Evolutionary conservation across 1,140 invertebrate genomes (phyloP), one percentile per base, ranked within the genome.

Genomic region (Maniola jurtina): DNA sequence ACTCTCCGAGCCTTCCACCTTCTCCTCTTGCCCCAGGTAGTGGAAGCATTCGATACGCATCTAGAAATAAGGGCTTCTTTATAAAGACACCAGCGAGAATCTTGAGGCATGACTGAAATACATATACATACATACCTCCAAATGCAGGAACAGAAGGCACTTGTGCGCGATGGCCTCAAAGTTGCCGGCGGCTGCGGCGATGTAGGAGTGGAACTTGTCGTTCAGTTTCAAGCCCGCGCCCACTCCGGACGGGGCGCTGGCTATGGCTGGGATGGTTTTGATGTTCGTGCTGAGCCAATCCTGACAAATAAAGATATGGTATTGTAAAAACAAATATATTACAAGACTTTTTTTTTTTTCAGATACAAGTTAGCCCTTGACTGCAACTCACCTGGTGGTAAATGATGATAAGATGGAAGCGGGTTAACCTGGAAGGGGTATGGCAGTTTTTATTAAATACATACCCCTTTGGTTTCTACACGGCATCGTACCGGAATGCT

Each of bases 11-110:
- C 67, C 70, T 15, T 57, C 70, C 15, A 69, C 66, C 57, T 68
- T 60, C 57, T 80, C 79, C 66, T 81, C 82, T 58, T 82, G 91
- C 35, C 83, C 95, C 93, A 99, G 91, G 91, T 98, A 98, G 87
- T 97, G 97, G 88, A 99, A 99, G 86, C 97, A 99, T 81, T 98
- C 97, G 36, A 99, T 97, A 66, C 98, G 93, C 52, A 97, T 92
- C 93, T 45, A 6, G 1, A 13, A 45, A 6, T 9, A 7, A 45
- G 2, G 1, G 5, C 13, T 9, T 11, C 13, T 45, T 5, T 45
- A 11, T 13, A 11, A 13, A 38, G 5, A 9, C 3, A 3, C 6
- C 10, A 42, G 6, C 3, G 40, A 9, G 11, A 42, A 42, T 9
- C 3, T 25, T 25, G 25, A 1, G 25, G 4, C 25, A 25, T 25